Percentiles rank a stretch among this genome's conserved stretches.
phyloP scores from a whole-genome alignment of 1,140 invertebrate genomes.

The Wasmannia auropunctata region DNA sequence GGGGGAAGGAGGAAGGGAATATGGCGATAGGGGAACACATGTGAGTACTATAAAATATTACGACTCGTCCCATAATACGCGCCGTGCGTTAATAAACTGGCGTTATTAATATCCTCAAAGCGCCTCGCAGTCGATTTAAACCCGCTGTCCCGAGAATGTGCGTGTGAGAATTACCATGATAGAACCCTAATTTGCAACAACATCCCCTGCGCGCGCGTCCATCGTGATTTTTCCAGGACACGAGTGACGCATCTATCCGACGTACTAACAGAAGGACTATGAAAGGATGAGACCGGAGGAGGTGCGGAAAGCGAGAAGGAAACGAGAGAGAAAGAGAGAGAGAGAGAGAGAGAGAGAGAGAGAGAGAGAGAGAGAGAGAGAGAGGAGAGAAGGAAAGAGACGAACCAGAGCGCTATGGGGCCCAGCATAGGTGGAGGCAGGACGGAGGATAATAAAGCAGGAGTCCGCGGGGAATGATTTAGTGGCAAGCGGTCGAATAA shows the following conservation, averaged over 20 bases:
- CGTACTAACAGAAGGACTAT: constrained; percentile 32
- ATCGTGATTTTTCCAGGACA: constrained; percentile 49
- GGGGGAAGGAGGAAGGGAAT: not conserved
- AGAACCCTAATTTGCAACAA: constrained; percentile 55
- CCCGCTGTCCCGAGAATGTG: not conserved
- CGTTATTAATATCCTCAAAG: constrained; percentile 53
- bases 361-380: constrained; percentile 25
- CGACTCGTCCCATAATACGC: constrained; percentile 45
- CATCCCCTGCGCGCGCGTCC: constrained; percentile 36
- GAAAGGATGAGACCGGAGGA: constrained; percentile 5
- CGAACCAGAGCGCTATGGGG: constrained; percentile 29
- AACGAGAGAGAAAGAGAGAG: constrained; percentile 42
- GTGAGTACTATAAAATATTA: constrained; percentile 50
- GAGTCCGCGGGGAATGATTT: constrained; percentile 82
- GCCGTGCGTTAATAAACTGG: constrained; percentile 45
- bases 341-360: constrained; percentile 22
- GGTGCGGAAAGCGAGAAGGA: constrained; percentile 29
- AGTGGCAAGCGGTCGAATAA: constrained; percentile 80
- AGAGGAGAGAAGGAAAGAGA: constrained; percentile 40
- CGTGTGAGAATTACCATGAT: constrained; percentile 44
- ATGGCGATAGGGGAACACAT: constrained; percentile 10
- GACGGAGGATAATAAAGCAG: constrained; percentile 81
- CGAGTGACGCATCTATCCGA: constrained; percentile 30
- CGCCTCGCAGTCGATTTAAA: constrained; percentile 36
- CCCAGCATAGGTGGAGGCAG: constrained; percentile 44